phyloP scores from a whole-genome alignment of 2,888 invertebrate genomes.

The Drosophila pseudotalamancana region DNA sequence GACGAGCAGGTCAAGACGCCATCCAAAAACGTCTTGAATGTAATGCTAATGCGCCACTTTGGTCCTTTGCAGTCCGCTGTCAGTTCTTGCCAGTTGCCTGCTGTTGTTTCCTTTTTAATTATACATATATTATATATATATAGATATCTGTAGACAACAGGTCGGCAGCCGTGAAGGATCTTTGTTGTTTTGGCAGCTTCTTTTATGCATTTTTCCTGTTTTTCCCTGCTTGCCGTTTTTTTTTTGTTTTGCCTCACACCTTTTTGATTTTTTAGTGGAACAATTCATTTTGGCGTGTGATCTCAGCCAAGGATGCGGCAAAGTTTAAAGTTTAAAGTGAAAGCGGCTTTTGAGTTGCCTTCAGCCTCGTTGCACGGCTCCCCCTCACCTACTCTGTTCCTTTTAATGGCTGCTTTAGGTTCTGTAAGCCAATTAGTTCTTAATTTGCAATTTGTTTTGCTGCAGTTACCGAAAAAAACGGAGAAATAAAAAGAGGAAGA shows the following conservation, averaged over 20 bases:
- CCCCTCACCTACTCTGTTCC: slow-evolving; percentile 12
- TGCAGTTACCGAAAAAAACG: slow-evolving; percentile 57
- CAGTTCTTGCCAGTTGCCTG: slow-evolving; percentile 22
- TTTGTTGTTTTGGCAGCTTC: slow-evolving; percentile 11
- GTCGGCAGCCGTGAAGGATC: slow-evolving; percentile 27
- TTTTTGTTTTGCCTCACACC: slow-evolving; percentile 34
- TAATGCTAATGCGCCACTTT: slow-evolving; percentile 35
- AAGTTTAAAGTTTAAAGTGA: slow-evolving; percentile 77
- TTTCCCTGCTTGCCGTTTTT: slow-evolving; percentile 3
- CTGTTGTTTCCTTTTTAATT: slow-evolving; percentile 64
- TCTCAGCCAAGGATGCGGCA: slow-evolving; percentile 60
- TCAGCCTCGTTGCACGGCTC: slow-evolving; percentile 18
- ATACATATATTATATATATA: slow-evolving; percentile 30
- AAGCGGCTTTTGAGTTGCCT: slow-evolving; percentile 57
- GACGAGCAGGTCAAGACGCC: slow-evolving; percentile 19
- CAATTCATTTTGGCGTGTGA: slow-evolving; percentile 44
- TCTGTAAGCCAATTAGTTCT: slow-evolving; percentile 80
- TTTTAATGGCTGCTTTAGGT: slow-evolving; percentile 76
- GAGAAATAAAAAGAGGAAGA: slow-evolving; percentile 24
- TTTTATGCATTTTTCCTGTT: slow-evolving; percentile 4
- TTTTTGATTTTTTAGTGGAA: slow-evolving; percentile 41
- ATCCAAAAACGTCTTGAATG: slow-evolving; percentile 37
- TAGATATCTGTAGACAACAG: slow-evolving; percentile 46
- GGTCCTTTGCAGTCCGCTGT: slow-evolving; percentile 12
- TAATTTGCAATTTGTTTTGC: slow-evolving; percentile 79